Conservation (phyloP, 2,797 vertebrate genomes). For the Knipowitschia caucasica region DNA sequence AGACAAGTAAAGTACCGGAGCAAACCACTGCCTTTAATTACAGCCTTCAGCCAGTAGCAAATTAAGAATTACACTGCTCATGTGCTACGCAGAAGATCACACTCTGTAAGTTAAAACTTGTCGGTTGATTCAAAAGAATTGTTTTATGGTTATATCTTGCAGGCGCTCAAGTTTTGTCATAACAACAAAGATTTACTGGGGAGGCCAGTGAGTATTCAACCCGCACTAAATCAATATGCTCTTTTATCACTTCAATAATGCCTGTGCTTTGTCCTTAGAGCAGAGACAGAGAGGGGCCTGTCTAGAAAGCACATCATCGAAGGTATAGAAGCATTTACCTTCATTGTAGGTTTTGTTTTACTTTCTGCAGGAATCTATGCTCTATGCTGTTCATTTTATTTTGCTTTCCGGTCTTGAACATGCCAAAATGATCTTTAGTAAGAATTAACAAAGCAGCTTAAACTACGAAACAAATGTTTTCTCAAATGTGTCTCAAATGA, state of each 20-base stretch:
- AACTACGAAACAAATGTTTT: not conserved
- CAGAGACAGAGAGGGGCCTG: slow-evolving; percentile 88
- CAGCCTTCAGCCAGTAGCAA: no score
- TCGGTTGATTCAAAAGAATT: not conserved
- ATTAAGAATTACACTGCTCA: no score
- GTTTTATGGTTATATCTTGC: slow-evolving; percentile 25
- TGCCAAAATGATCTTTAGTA: not conserved
- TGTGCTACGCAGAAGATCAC: no score
- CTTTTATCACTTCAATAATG: slow-evolving; percentile 19
- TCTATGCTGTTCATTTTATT: not conserved
- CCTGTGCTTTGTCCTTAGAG: slow-evolving; percentile 64
- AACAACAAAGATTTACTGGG: slow-evolving; percentile 93
- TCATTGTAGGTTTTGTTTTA: no score
- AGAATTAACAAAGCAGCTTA: no score
- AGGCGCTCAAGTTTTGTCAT: slow-evolving; percentile 92
- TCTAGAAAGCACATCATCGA: slow-evolving; percentile 93
- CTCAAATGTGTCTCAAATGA: no score
- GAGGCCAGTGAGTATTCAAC: slow-evolving; percentile 85
- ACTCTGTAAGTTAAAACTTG: no score
- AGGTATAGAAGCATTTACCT: slow-evolving; percentile 63
- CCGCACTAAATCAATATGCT: not conserved
- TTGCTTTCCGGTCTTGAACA: not conserved
- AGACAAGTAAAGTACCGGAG: no score
- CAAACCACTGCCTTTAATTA: no score
- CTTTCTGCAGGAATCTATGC: no score